Evolutionary conservation across 2,888 invertebrate genomes (phyloP), one percentile per base, ranked within the genome.

Genomic region (Hirudinaria manillensis): DNA sequence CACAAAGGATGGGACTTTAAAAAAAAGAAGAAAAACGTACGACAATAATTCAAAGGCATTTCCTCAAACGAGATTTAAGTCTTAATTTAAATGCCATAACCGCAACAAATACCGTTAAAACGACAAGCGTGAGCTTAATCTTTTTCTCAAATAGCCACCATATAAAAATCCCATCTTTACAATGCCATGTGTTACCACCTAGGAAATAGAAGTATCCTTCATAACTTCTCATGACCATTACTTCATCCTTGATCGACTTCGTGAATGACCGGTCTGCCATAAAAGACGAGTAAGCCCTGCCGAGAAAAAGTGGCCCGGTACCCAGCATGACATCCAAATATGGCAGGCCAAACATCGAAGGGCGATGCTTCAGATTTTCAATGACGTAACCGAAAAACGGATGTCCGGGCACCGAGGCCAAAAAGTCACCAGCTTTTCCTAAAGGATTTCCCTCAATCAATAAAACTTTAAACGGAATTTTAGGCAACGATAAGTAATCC

Each of bases 291-390:
- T 61, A 29, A 7, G 45, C 32, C 3, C 10, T 3, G 65, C 24
- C 45, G 2, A 73, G 65, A 36, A 73, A 73, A 32, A 73, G 19
- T 13, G 73, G 73, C n/a, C 73, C 73, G 6, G 73, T 73, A 55
- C 34, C 45, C 61, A 56, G 27, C 73, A 73, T 73, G 32, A 73
- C 73, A 45, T 73, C 73, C 24, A 73, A 36, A 36, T 65, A 73
- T 55, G 73, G 73, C 34, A 73, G 73, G 6, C 61, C 61, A n/a
- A 24, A 29, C 10, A 24, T 32, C 13, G 16, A n/a, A 10, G 65
- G 65, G 2, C 29, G 51, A n/a, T 24, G n/a, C 34, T 45, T 24
- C 16, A 73, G 45, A 10, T 34, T 6, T 19, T 36, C 24, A n/a
- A 73, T n/a, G 7, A 73, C 7, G 34, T 73, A 65, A 4, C 19